phyloP scores from a whole-genome alignment of 2,113 vertebrate genomes.

The Megaceryle maxima region DNA sequence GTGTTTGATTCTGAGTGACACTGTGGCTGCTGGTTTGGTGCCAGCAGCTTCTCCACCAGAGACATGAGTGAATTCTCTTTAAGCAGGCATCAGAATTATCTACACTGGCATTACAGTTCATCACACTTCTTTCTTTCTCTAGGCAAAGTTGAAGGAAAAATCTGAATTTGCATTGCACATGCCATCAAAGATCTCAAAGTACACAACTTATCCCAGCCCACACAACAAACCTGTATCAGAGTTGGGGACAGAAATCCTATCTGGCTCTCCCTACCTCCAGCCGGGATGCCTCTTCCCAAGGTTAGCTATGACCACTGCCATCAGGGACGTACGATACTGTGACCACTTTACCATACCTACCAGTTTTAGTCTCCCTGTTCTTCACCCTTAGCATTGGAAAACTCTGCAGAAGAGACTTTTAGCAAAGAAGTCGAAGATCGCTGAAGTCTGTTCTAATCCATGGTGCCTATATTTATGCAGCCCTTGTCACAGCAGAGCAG shows the following conservation, averaged over 20 bases:
- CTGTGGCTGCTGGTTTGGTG: background rate
- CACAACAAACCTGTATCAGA: background rate
- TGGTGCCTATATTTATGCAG: slow-evolving; percentile 38
- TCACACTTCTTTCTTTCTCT: slow-evolving; percentile 27
- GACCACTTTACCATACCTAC: background rate
- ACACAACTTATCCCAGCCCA: background rate
- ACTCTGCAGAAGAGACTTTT: slow-evolving; percentile 15
- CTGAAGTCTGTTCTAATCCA: slow-evolving; percentile 36
- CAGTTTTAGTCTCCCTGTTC: background rate
- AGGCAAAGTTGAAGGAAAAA: slow-evolving; percentile 35
- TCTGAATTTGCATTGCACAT: slow-evolving; percentile 7
- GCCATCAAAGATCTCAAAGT: background rate
- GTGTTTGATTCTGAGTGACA: slow-evolving; percentile 39
- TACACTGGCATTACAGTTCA: slow-evolving; percentile 10
- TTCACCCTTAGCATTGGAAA: slow-evolving; percentile 1
- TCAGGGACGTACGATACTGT: background rate
- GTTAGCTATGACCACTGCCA: background rate
- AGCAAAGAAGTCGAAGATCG: slow-evolving; percentile 29
- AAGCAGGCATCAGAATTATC: slow-evolving; percentile 1
- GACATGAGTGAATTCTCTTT: slow-evolving; percentile 21
- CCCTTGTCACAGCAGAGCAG: slow-evolving; percentile 31
- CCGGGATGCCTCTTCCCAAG: background rate
- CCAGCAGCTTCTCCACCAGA: background rate
- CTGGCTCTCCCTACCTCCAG: background rate
- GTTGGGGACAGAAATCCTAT: background rate